Evolutionary conservation across 2,888 invertebrate species (phyloP).

Genomic region (Ichneumoninae sp.): DNA sequence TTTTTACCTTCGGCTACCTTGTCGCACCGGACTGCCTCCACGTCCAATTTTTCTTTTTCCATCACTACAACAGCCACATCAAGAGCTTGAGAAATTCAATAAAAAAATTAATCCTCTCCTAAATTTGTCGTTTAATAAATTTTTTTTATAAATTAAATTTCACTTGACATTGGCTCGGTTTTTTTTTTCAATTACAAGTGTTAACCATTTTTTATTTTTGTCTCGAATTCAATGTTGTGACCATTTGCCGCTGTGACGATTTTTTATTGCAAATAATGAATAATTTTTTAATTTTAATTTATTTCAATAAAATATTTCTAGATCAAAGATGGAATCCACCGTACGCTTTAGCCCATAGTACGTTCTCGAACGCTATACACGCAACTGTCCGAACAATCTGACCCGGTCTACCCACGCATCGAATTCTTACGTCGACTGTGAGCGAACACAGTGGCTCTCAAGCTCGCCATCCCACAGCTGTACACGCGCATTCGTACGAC

Average conservation of each 20-base stretch:
- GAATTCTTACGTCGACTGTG: slow-evolving; percentile 57
- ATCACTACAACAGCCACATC: neutral
- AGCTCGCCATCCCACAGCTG: slow-evolving; percentile 14
- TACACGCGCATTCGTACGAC: slow-evolving; percentile 1
- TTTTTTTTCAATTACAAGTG: neutral
- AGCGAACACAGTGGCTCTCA: slow-evolving; percentile 55
- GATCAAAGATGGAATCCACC: neutral
- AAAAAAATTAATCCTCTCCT: neutral
- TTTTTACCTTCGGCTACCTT: slow-evolving; percentile 15
- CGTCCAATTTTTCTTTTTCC: neutral
- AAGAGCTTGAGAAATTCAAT: neutral
- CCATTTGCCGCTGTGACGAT: no score
- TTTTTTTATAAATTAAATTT: slow-evolving; percentile 1
- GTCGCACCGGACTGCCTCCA: slow-evolving; percentile 13
- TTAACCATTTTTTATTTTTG: neutral
- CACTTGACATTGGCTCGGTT: neutral
- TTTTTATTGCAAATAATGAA: no score
- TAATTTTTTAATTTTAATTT: neutral
- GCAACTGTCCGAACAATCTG: slow-evolving; percentile 58
- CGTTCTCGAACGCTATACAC: slow-evolving; percentile 30
- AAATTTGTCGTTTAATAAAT: neutral
- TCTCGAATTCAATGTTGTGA: neutral
- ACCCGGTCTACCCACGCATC: slow-evolving; percentile 60
- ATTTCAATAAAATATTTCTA: neutral
- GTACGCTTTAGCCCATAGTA: neutral